Evolutionary conservation across 2,888 invertebrate species (phyloP).

Genomic region (Acanthosepion lycidas): DNA sequence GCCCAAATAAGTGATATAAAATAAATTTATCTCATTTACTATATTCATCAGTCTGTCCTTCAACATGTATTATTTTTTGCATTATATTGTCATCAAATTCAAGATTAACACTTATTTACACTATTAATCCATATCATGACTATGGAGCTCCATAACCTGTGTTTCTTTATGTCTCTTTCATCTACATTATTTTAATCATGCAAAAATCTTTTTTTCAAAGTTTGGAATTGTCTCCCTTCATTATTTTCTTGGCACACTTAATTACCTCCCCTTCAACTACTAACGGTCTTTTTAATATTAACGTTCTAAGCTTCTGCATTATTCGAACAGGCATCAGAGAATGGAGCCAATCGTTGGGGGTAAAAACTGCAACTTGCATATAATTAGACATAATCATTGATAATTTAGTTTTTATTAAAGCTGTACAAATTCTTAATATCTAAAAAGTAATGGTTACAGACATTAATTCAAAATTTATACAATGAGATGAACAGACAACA

Average conservation of each 20-base stretch:
- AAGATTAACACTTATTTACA: too few species aligned
- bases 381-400: too few species aligned
- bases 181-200: background rate
- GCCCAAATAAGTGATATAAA: background rate
- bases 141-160: background rate
- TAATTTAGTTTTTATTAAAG: too few species aligned
- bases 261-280: background rate
- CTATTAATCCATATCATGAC: background rate
- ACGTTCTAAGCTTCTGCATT: background rate
- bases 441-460: too few species aligned
- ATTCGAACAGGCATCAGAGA: background rate
- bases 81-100: background rate
- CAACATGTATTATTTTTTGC: background rate
- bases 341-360: background rate
- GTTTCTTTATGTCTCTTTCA: background rate
- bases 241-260: background rate
- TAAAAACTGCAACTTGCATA: too few species aligned
- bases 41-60: background rate
- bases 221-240: background rate
- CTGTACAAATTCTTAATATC: too few species aligned
- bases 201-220: background rate
- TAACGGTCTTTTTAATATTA: background rate
- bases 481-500: too few species aligned
- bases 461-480: too few species aligned
- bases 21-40: background rate